Evolutionary conservation across 2,113 vertebrate species (phyloP), one percentile per base, ranked within the genome.

Genomic region (Perca flavescens): DNA sequence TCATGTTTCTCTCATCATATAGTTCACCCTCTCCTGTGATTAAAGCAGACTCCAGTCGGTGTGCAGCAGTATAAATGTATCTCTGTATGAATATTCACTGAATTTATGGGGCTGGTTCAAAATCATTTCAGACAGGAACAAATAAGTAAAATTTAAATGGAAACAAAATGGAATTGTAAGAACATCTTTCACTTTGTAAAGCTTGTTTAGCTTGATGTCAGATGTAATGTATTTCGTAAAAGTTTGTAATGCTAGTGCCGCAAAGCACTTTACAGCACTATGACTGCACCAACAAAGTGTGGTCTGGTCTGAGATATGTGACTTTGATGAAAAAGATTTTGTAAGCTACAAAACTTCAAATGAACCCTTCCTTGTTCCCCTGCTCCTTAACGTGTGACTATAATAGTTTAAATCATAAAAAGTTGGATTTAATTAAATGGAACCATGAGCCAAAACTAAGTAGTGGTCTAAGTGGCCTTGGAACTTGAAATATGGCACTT

Each of bases 91-190:
- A 56, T 56, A 52, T 13, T n/a, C 2, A 17, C 25, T 43, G 21
- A 56, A 40, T 67, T 1, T 46, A 3, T n/a, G 19, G 31, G 15
- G 6, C 58, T 47, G n/a, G 6, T 13, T 40, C 47, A 8, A 61
- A 34, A 62, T 62, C 14, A 40, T 66, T 53, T 75, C 5, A 65
- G 31, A 75, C 10, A 43, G 73, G 10, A 25, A 64, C 21, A 28
- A 28, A 31, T 28, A 6, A 52, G 46, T 5, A 7, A 6, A 10
- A 34, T 74, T 74, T 50, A 74, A 62, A 74, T 21, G 60, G 40
- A 11, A 43, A 4, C 5, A 34, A 31, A 46, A 54, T 54, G 28
- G 16, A 22, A 28, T 15, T 25, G 25, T 6, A 67, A 67, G 43
- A 28, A 19, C 4, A 28, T 67, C 25, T 67, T 50, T 49, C 1